Base-by-base conservation (phyloP, 2,113 vertebrate species). In the Silurus meridionalis region DNA sequence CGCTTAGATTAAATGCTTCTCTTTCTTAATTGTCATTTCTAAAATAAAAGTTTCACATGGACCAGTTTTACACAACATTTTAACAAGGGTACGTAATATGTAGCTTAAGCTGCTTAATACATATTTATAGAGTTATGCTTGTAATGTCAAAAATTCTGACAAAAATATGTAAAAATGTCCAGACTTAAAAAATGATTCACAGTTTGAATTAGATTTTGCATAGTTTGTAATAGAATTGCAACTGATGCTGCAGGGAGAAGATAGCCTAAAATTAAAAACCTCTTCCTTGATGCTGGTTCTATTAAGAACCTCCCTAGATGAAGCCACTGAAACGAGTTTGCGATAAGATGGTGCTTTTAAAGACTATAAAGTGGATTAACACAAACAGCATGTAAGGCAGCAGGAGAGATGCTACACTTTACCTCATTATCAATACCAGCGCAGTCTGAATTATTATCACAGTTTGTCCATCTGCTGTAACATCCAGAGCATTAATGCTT, bases 361-460 rank as follows among this genome's bases (percentile, higher is more conserved):
- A 75, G 50, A 53, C 52, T 4, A 78, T 55, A 21, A 67, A 55
- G 50, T 8, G 19, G 28, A 28, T 63, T 74, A 72, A 19, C 52
- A 19, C 9, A 83, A n/a, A 69, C 3, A 55, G 48, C 55, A 75
- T 48, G 53, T 28, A n/a, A 64, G 53, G 85, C 84, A 55, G 48
- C 5, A 0, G 63, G 46, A 13, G 55, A 80, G 66, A 80, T 52
- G n/a, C 21, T 67, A 14, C 63, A 71, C 77, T 71, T 66, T 75
- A 53, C 79, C 82, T 55, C n/a, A 77, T 75, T 58, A 82, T 87
- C 75, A 87, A 78, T 89, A 89, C 84, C 87, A 48, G 46, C 86
- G 72, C 28, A 48, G 21, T 58, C 71, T 37, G 5, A 82, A 79
- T 89, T 52, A 83, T 84, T 89, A 81, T 52, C 67, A 57, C 77